phyloP scores from a whole-genome alignment of 2,113 vertebrate genomes.

The Nyctereutes procyonoides region DNA sequence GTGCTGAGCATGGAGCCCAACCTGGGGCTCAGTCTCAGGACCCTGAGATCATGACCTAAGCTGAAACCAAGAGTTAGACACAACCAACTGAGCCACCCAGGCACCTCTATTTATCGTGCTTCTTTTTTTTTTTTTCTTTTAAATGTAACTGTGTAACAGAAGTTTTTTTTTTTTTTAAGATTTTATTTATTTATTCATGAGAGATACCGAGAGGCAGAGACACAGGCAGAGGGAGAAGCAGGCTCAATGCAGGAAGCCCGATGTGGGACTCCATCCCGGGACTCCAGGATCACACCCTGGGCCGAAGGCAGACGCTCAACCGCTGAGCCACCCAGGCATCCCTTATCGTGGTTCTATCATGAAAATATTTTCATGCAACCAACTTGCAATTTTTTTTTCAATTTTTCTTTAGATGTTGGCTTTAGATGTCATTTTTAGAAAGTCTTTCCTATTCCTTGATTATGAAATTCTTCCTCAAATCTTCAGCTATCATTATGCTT shows the following conservation, averaged over 20 bases:
- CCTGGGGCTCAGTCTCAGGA: too few relatives aligned
- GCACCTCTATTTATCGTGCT: too few relatives aligned
- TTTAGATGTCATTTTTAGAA: constrained; percentile 28
- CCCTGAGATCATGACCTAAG: too few relatives aligned
- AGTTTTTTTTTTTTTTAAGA: too few relatives aligned
- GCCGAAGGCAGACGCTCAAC: not conserved
- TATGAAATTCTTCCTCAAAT: not conserved
- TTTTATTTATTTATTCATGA: too few relatives aligned
- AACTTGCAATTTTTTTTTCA: not conserved
- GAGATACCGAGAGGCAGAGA: too few relatives aligned
- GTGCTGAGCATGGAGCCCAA: too few relatives aligned
- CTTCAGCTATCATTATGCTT: not conserved
- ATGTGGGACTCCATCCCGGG: not conserved
- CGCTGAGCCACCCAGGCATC: not conserved
- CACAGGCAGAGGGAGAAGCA: not conserved
- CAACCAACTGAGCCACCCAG: too few relatives aligned
- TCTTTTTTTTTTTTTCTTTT: too few relatives aligned
- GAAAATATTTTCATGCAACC: not conserved
- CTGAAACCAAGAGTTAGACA: too few relatives aligned
- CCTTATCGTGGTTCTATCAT: not conserved
- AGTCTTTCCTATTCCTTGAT: not conserved
- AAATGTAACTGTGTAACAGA: too few relatives aligned
- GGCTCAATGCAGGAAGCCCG: not conserved
- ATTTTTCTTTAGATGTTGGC: not conserved
- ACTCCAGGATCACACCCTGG: not conserved